A percentile compares a stretch with the other conserved stretches of the same genome.
Evolutionary conservation across 2,888 invertebrate genomes (phyloP).

Genomic region (Taenaris catops): DNA sequence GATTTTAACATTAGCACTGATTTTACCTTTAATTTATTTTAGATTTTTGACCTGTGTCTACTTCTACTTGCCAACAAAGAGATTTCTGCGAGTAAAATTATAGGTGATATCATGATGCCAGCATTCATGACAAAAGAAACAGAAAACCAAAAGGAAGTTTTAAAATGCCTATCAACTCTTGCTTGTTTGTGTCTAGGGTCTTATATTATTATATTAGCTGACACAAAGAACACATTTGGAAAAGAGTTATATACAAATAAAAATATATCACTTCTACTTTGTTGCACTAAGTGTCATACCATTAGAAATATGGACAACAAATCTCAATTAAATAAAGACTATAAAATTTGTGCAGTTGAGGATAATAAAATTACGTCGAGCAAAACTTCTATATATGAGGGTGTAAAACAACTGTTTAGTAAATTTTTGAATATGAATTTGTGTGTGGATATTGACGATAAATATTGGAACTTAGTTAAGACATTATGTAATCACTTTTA

Average conservation of each 20-base stretch:
- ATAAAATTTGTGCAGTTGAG: constrained; percentile 36
- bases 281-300: constrained; percentile 55
- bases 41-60: constrained; percentile 54
- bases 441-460: constrained; percentile 41
- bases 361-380: constrained; percentile 32
- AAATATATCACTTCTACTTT: constrained; percentile 34
- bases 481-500: constrained; percentile 56
- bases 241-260: constrained; percentile 41
- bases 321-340: constrained; percentile 25
- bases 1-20: too few relatives aligned
- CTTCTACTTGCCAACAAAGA: constrained; percentile 50
- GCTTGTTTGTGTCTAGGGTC: constrained; percentile 54
- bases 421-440: constrained; percentile 58
- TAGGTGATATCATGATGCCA: constrained; percentile 62
- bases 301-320: constrained; percentile 12
- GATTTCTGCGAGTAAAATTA: constrained; percentile 52
- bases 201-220: constrained; percentile 34
- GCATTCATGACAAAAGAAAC: constrained; percentile 50
- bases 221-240: constrained; percentile 31
- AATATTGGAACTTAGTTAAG: constrained; percentile 48
- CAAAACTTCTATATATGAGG: constrained; percentile 37
- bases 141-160: constrained; percentile 42
- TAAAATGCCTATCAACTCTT: constrained; percentile 41
- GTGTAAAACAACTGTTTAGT: constrained; percentile 43
- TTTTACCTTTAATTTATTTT: constrained; percentile 21